Evolutionary conservation across 2,888 invertebrate species (phyloP).

Genomic region (Dicranocentrus wangi): DNA sequence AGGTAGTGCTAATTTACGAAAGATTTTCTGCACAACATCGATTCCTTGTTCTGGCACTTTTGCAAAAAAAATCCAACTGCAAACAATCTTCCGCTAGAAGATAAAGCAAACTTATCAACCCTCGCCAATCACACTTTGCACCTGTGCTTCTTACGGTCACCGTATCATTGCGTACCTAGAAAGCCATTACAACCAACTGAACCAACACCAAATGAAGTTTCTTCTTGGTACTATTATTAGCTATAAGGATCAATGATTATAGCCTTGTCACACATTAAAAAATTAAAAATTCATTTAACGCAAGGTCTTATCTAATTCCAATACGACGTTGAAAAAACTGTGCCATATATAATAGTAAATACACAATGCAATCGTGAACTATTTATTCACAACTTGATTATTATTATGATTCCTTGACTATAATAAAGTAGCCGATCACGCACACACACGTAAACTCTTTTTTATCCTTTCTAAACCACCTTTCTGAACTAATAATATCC

Average conservation of each 20-base stretch:
- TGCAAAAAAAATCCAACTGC: too few relatives aligned
- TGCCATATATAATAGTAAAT: not conserved
- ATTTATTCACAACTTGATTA: slow-evolving; percentile 26
- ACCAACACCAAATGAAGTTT: too few relatives aligned
- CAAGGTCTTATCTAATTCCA: slow-evolving; percentile 46
- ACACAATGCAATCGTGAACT: slow-evolving; percentile 43
- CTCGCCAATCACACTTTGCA: too few relatives aligned
- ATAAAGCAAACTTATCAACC: too few relatives aligned
- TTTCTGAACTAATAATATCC: slow-evolving; percentile 33
- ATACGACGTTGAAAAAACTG: not conserved
- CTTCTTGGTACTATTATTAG: too few relatives aligned
- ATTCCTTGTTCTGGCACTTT: not conserved
- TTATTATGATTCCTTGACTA: slow-evolving; percentile 26
- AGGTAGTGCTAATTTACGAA: slow-evolving; percentile 42
- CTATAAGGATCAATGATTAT: not conserved
- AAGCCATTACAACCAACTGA: too few relatives aligned
- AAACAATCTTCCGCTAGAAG: too few relatives aligned
- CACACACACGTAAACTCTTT: slow-evolving; percentile 3
- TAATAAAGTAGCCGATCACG: slow-evolving; percentile 54
- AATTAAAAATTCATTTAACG: slow-evolving; percentile 22
- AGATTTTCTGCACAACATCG: slow-evolving; percentile 17
- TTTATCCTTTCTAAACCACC: slow-evolving; percentile 53
- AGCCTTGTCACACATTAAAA: slow-evolving; percentile 60
- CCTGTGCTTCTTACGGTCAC: too few relatives aligned
- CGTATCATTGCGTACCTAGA: too few relatives aligned